Base-by-base conservation (phyloP, 1,140 invertebrate genomes). In the Brachionus rotundiformis region DNA sequence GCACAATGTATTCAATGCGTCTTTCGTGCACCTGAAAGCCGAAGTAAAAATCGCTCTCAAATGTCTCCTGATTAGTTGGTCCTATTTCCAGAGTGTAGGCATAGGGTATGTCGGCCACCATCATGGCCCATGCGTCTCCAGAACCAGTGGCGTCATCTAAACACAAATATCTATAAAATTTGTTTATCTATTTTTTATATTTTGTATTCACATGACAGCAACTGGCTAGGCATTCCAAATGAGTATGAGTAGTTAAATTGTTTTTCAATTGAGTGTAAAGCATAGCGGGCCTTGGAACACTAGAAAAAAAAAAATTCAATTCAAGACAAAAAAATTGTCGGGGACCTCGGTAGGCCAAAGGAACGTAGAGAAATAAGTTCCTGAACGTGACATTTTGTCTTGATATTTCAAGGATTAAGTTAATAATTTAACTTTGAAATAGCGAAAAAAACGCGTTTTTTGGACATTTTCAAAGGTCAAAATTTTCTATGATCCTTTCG, bases 51-150 rank as follows among this genome's bases (percentile, higher is more conserved):
- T 36, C 44, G 16, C n/a, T 39, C 10, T 59, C 33, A 16, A 23
- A 36, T 23, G n/a, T 36, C 2, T 59, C 47, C 7, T 5, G 7
- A 3, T 59, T 31, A 10, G 29, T 81, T 0, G 79, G 79, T 44
- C 54, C 54, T 1, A 81, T n/a, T 47, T 81, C 79, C 0, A 81
- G 11, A 2, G 79, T 68, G 47, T 81, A 81, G 3, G 79, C 23
- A 49, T 65, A 65, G n/a, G 54, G 33, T 39, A 81, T 81, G 3
- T 81, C 65, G 7, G 54, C 54, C 44, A 63, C 59, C 54, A 63
- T 63, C 25, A 41, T 29, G 0, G 79, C 79, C 59, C 59, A 81
- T 29, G 31, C 7, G 23, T 49, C 63, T 13, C 54, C 31, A 16
- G 54, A 19, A 31, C 79, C 79, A 31, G 27, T 29, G 0, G 63